Percentiles rank a stretch among this genome's conserved stretches.
Evolutionary conservation across 2,888 invertebrate genomes (phyloP).

Genomic region (Leucophora obtusa): DNA sequence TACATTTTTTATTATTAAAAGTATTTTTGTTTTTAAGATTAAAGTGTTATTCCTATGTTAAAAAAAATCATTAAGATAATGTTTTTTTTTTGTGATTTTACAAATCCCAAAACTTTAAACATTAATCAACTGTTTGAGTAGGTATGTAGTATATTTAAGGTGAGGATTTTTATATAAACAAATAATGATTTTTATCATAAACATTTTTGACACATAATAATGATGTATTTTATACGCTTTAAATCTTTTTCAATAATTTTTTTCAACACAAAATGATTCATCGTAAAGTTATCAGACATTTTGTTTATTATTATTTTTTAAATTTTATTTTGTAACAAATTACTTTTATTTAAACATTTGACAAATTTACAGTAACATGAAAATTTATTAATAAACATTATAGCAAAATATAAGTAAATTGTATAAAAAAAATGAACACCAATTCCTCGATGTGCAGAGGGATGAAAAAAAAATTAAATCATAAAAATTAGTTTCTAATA

Average conservation of each 20-base stretch:
- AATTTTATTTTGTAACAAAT: constrained; percentile 64
- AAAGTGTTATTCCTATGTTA: constrained; percentile 1
- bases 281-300: constrained; percentile 33
- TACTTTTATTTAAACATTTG: constrained; percentile 70
- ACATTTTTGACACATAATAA: constrained; percentile 50
- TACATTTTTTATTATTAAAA: too few species aligned
- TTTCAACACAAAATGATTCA: constrained; percentile 51
- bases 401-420: constrained; percentile 17
- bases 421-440: neutral
- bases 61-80: constrained; percentile 18
- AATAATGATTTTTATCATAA: constrained; percentile 59
- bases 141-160: constrained; percentile 2
- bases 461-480: too few species aligned
- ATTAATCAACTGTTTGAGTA: constrained; percentile 38
- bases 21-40: neutral
- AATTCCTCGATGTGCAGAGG: neutral
- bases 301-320: constrained; percentile 11
- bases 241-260: constrained; percentile 35
- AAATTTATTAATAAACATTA: constrained; percentile 64
- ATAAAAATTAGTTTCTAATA: too few species aligned
- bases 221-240: constrained; percentile 34
- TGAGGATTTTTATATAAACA: constrained; percentile 34
- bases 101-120: constrained; percentile 1
- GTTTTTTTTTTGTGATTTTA: neutral
- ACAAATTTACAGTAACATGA: constrained; percentile 70